A percentile compares a stretch with the other conserved stretches of the same genome.
Conservation (phyloP, 2,113 vertebrate genomes). For the Lophochroa leadbeateri region DNA sequence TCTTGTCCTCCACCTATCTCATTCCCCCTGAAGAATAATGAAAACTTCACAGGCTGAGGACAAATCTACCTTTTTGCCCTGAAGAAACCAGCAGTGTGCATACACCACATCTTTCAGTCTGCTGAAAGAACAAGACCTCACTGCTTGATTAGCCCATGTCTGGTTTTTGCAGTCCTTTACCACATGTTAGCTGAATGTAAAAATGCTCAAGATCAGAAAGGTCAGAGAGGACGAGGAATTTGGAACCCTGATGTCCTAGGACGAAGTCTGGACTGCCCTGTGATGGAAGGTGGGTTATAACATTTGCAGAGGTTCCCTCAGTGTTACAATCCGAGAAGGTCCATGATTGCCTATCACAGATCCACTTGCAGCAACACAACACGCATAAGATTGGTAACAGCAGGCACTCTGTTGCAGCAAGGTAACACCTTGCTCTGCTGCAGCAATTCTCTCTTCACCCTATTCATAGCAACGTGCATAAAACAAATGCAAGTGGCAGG, state of each 20-base stretch:
- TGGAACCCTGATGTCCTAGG: background rate
- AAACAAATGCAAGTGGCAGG: background rate
- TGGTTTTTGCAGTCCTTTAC: background rate
- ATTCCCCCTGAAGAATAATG: background rate
- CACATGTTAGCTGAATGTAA: background rate
- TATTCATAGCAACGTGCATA: rapidly evolving
- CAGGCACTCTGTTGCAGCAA: background rate
- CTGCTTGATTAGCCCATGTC: background rate
- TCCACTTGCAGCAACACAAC: background rate
- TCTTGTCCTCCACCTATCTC: background rate
- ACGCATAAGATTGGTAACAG: background rate
- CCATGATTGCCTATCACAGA: rapidly evolving
- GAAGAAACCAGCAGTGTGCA: background rate
- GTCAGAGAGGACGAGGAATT: background rate
- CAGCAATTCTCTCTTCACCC: background rate
- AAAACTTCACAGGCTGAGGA: background rate
- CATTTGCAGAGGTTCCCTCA: background rate
- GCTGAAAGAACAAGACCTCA: background rate
- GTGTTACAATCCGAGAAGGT: background rate
- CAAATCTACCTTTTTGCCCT: background rate
- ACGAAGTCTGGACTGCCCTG: background rate
- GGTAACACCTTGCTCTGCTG: background rate
- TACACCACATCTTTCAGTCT: background rate
- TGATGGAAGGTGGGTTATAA: background rate
- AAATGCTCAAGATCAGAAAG: background rate